Evolutionary conservation across 1,140 invertebrate species (phyloP).

Genomic region (Bemisia tabaci): DNA sequence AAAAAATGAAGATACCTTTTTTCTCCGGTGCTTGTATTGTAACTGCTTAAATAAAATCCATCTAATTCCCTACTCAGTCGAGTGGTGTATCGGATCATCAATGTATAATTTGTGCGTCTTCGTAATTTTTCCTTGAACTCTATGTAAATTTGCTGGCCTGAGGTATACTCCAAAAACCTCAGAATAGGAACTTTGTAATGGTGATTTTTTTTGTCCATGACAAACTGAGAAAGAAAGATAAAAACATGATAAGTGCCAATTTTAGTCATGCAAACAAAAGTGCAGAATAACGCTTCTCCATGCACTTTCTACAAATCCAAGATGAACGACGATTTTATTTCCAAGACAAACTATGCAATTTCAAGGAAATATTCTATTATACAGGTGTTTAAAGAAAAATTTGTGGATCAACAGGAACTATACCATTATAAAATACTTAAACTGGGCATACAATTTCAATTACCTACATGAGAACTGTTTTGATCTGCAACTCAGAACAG

Average conservation of each 20-base stretch:
- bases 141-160: conserved; percentile 73
- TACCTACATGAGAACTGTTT: too few species aligned
- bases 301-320: too few species aligned
- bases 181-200: conserved; percentile 41
- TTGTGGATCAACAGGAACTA: too few species aligned
- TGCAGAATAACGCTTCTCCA: too few species aligned
- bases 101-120: conserved; percentile 62
- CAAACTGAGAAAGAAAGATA: conserved; percentile 37
- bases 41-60: conserved; percentile 87
- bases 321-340: too few species aligned
- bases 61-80: conserved; percentile 63
- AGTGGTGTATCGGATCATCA: conserved; percentile 72
- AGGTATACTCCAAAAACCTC: conserved; percentile 61
- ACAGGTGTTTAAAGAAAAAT: too few species aligned
- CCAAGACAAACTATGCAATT: too few species aligned
- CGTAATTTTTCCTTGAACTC: conserved; percentile 64
- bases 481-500: too few species aligned
- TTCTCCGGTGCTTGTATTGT: conserved; percentile 54
- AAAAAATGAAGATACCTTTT: too few species aligned
- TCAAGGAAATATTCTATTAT: too few species aligned
- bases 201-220: conserved; percentile 55
- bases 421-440: too few species aligned
- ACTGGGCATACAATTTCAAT: too few species aligned
- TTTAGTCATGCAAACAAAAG: neutral
- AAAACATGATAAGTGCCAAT: conserved; percentile 9